A percentile compares a stretch with the other conserved stretches of the same genome.
phyloP scores from a whole-genome alignment of 1,140 invertebrate species.

The Drosophila ironensis region DNA sequence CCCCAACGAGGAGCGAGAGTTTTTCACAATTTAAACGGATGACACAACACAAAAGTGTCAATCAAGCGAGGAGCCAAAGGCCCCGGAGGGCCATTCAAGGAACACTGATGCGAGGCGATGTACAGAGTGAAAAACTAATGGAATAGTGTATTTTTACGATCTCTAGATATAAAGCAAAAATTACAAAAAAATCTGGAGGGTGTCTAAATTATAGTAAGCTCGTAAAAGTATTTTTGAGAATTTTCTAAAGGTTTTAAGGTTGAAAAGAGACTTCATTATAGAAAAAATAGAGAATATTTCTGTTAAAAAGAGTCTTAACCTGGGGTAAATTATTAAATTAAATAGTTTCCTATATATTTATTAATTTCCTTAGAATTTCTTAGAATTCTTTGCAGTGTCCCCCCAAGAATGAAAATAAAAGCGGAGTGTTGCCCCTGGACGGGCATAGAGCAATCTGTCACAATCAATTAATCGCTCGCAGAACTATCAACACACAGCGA shows the following conservation, averaged over 20 bases:
- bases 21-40: constrained; percentile 75
- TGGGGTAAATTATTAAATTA: no score
- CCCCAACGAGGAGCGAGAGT: constrained; percentile 12
- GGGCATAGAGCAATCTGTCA: constrained; percentile 66
- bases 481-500: constrained; percentile 53
- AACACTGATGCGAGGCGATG: constrained; percentile 21
- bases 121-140: not conserved
- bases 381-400: not conserved
- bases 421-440: not conserved
- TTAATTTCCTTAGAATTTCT: no score
- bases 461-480: constrained; percentile 76
- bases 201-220: no score
- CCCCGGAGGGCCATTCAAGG: constrained; percentile 19
- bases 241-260: no score
- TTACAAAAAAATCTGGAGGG: no score
- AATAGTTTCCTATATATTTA: not conserved
- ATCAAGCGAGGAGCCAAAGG: constrained; percentile 28
- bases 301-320: no score
- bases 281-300: no score
- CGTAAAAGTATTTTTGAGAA: no score
- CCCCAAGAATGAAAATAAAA: not conserved
- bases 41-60: constrained; percentile 73
- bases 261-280: no score
- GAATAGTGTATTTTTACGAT: not conserved
- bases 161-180: no score